Evolutionary conservation across 2,797 vertebrate genomes (phyloP).

Genomic region (Acrocephalus scirpaceus): DNA sequence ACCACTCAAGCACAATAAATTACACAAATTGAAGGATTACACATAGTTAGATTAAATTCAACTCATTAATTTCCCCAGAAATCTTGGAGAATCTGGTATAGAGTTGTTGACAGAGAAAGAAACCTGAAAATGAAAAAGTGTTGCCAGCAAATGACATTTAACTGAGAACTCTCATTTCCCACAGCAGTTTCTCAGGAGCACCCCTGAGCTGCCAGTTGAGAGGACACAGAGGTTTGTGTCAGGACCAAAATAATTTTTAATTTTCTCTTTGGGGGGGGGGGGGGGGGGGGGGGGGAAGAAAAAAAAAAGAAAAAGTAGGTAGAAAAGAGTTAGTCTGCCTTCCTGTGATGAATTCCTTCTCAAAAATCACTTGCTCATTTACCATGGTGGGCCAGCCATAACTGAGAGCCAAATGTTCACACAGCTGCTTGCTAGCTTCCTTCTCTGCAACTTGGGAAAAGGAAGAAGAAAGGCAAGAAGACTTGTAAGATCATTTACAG

Average conservation of each 20-base stretch:
- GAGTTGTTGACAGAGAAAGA: background rate
- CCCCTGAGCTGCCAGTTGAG: background rate
- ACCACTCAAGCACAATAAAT: background rate
- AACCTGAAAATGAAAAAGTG: background rate
- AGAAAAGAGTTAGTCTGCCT: background rate
- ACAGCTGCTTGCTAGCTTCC: rapidly evolving
- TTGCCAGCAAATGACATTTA: background rate
- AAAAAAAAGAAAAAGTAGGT: rapidly evolving
- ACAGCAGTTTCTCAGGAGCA: background rate
- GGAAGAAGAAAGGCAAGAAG: background rate
- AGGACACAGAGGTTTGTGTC: background rate
- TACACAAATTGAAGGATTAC: background rate
- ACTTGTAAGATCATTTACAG: background rate
- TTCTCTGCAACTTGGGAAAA: background rate
- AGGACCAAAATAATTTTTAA: background rate
- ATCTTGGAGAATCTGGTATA: background rate
- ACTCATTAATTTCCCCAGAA: background rate
- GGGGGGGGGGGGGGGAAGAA: too few relatives aligned
- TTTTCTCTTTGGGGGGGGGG: too few relatives aligned
- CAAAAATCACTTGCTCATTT: background rate
- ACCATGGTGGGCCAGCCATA: background rate
- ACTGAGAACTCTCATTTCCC: background rate
- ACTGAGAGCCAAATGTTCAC: background rate
- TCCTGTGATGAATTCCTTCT: background rate
- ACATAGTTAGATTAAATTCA: background rate